Base-by-base conservation (phyloP, 1,140 invertebrate genomes). In the Drosophila jambulina region DNA sequence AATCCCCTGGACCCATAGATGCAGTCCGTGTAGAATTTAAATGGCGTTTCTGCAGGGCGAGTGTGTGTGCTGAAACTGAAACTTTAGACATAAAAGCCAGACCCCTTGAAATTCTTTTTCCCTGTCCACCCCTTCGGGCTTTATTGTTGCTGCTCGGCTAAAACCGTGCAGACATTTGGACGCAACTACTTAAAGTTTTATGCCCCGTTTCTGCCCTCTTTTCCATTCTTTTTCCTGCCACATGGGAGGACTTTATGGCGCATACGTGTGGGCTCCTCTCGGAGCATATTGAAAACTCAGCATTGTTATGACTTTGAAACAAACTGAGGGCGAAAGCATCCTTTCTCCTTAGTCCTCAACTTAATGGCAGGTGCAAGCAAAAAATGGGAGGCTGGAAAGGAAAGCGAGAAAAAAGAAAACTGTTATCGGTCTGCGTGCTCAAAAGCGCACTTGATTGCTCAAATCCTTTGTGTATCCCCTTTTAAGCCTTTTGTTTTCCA, bases 401-500 rank as follows among this genome's bases (percentile, higher is more conserved):
- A 53, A 68, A 40, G 40, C 27, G 42, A 70, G 64, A 58, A 48
- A 77, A 78, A 77, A 68, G 40, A 67, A 72, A 78, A 74, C 67
- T 75, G 78, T 74, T 80, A 80, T 80, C 69, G 78, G 78, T 61
- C 65, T 70, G 75, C 69, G 85, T 88, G 79, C 85, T 88, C 86
- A 82, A 78, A 88, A 77, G 77, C 84, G 84, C 77, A 88, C 84
- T 88, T 88, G 84, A 88, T 88, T 88, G 84, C 84, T 88, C 84
- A 88, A 88, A 88, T 88, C 84, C 84, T 88, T 88, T 88, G 84
- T 88, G 84, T 88, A 88, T 88, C 84, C 69, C 53, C 84, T 88
- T 88, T 88, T 88, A 88, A 88, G 84, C 84, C 84, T 88, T 88
- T 88, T 88, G 84, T 88, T 88, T 88, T 88, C 84, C 84, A 88